These are phyloP conservation scores for Polyommatus icarus DNA, from an alignment of 2,888 invertebrate species.

Conservation along the genomic window DNA sequence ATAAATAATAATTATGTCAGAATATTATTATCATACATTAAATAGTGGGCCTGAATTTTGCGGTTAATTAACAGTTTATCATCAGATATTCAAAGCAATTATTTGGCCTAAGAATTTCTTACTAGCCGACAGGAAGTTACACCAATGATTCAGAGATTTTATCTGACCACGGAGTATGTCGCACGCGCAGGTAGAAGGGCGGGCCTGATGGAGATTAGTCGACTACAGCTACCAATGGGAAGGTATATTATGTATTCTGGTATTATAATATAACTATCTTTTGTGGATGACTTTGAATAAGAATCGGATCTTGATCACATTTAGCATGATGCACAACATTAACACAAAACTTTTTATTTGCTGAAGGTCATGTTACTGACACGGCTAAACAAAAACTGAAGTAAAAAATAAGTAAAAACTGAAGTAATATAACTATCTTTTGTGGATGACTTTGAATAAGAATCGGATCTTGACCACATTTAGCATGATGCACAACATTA, in stretches of 20 bases:
- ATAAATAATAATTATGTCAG: neutral
- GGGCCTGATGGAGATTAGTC: conserved; percentile 5
- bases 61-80: neutral
- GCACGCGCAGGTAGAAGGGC: conserved; percentile 13
- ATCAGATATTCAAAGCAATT: neutral
- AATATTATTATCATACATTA: neutral
- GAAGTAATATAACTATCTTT: no score
- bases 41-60: neutral
- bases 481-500: no score
- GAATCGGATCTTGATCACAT: no score
- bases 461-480: no score
- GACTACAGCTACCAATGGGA: neutral
- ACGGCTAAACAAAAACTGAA: no score
- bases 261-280: neutral
- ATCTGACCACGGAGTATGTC: conserved; percentile 13
- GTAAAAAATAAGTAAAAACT: no score
- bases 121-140: neutral
- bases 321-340: no score
- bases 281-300: neutral
- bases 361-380: no score
- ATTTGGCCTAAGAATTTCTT: neutral
- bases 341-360: no score
- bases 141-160: neutral
- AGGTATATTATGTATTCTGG: neutral
- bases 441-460: neutral